Evolutionary conservation across 2,888 invertebrate species (phyloP).

Genomic region (Xylocampa areola): DNA sequence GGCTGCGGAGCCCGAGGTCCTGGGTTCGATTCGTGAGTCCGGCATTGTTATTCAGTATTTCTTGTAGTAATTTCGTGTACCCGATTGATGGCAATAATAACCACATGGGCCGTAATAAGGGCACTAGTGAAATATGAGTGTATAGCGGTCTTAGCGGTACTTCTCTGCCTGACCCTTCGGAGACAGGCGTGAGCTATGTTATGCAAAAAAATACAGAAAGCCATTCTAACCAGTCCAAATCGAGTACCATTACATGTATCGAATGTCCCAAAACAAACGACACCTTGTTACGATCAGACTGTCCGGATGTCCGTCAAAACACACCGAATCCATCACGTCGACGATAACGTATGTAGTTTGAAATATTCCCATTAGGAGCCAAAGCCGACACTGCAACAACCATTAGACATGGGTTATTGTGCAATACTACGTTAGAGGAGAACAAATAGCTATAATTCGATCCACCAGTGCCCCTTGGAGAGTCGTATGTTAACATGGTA

Average conservation of each 20-base stretch:
- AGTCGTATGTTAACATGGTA: conserved; percentile 63
- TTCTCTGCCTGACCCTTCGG: too few relatives aligned
- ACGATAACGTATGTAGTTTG: conserved; percentile 49
- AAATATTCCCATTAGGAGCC: conserved; percentile 49
- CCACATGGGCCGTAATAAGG: too few relatives aligned
- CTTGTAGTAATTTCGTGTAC: too few relatives aligned
- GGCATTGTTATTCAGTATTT: too few relatives aligned
- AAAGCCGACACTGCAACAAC: conserved; percentile 44
- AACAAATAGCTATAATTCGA: conserved; percentile 82
- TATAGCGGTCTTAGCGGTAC: too few relatives aligned
- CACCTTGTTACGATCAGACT: conserved; percentile 3
- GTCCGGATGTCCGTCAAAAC: conserved; percentile 25
- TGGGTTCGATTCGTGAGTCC: too few relatives aligned
- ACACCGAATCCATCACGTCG: conserved; percentile 33
- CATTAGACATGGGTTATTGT: conserved; percentile 69
- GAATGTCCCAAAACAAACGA: conserved; percentile 9
- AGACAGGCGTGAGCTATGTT: too few relatives aligned
- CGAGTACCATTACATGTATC: neutral
- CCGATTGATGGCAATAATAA: too few relatives aligned
- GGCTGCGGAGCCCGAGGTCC: too few relatives aligned
- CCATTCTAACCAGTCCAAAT: neutral
- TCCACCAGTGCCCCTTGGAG: conserved; percentile 73
- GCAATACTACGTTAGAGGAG: conserved; percentile 61
- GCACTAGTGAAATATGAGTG: too few relatives aligned
- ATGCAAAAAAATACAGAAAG: neutral